Conservation (phyloP, 2,113 vertebrate genomes). For the Choloepus hoffmanni region DNA sequence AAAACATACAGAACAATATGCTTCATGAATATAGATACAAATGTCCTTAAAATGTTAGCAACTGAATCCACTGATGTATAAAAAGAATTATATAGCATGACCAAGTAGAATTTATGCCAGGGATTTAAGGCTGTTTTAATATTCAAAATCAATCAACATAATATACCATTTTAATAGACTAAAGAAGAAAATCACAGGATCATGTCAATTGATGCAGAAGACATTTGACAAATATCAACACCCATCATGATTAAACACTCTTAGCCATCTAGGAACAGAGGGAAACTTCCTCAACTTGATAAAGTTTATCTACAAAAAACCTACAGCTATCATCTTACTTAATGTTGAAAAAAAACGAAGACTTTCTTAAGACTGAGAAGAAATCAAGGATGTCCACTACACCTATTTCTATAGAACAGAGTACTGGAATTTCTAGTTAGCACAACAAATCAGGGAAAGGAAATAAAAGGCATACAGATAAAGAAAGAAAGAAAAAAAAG, state of each 20-base stretch:
- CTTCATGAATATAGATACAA: too few relatives aligned
- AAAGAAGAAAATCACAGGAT: not conserved
- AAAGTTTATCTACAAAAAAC: not conserved
- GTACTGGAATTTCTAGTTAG: too few relatives aligned
- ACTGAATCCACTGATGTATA: not conserved
- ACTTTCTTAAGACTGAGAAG: not conserved
- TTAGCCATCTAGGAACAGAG: too few relatives aligned
- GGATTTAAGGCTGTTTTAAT: not conserved
- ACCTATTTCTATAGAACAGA: too few relatives aligned
- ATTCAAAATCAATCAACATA: not conserved
- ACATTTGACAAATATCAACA: not conserved
- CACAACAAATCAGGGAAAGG: not conserved
- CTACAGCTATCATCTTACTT: not conserved
- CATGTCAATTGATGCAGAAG: not conserved
- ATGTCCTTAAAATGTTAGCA: not conserved
- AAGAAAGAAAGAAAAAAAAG: not conserved
- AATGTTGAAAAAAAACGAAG: not conserved
- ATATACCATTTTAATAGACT: not conserved
- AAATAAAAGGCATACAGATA: not conserved
- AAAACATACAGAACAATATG: too few relatives aligned
- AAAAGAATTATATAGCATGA: not conserved
- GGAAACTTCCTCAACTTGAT: not conserved
- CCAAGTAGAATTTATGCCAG: not conserved
- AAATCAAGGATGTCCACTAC: not conserved
- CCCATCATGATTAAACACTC: too few relatives aligned